Evolutionary conservation across 2,797 vertebrate species (phyloP).

Genomic region (Lagodon rhomboides): DNA sequence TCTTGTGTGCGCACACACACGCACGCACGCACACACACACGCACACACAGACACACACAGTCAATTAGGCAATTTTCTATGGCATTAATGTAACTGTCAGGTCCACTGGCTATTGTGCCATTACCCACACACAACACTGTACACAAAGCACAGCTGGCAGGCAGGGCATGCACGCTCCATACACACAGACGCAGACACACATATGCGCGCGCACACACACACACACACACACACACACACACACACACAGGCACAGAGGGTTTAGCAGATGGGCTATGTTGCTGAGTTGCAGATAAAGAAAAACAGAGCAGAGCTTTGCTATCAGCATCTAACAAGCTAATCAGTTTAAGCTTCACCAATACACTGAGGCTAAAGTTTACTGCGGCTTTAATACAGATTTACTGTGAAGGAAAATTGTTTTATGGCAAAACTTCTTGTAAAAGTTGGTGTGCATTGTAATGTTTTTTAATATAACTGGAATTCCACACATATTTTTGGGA

Average conservation of each 20-base stretch:
- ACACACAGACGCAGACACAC: background rate
- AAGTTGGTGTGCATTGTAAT: background rate
- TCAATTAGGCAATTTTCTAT: conserved; percentile 76
- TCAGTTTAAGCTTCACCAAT: conserved; percentile 74
- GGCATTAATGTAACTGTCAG: conserved; percentile 74
- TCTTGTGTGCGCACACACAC: background rate
- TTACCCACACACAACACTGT: conserved; percentile 52
- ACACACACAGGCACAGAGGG: conserved; percentile 48
- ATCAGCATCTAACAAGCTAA: conserved; percentile 76
- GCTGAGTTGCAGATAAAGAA: conserved; percentile 78
- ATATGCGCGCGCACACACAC: conserved; percentile 20
- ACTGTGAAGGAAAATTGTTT: conserved; percentile 27
- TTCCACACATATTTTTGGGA: background rate
- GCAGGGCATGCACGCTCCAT: background rate
- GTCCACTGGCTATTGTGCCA: conserved; percentile 59
- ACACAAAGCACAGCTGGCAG: conserved; percentile 61
- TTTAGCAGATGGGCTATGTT: conserved; percentile 70
- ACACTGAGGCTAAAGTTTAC: conserved; percentile 61
- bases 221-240: conserved; percentile 20
- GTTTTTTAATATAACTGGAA: background rate
- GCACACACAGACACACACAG: conserved; percentile 32
- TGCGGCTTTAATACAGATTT: conserved; percentile 43
- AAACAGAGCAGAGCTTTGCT: conserved; percentile 71
- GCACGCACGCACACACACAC: conserved; percentile 31
- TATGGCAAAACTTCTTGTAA: background rate